Evolutionary conservation across 2,888 invertebrate genomes (phyloP).

Genomic region (Agonopterix arenella): DNA sequence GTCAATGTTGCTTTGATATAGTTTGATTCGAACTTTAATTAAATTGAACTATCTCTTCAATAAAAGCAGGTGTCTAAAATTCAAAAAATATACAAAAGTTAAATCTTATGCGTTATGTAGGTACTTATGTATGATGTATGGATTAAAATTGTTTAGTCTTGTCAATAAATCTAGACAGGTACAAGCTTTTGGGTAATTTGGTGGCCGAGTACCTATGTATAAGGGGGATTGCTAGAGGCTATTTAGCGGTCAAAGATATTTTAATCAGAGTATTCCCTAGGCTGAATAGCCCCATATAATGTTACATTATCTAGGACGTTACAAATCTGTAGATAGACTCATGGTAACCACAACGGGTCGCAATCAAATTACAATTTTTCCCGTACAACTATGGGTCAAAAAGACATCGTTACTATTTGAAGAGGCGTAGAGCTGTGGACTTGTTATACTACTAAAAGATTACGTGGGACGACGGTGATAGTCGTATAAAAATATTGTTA

Average conservation of each 20-base stretch:
- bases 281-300: too few relatives aligned
- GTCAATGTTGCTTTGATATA: neutral
- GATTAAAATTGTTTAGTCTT: too few relatives aligned
- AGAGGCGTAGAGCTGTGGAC: slow-evolving; percentile 29
- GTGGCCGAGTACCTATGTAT: too few relatives aligned
- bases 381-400: slow-evolving; percentile 16
- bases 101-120: too few relatives aligned
- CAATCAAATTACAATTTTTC: slow-evolving; percentile 18
- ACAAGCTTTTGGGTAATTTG: too few relatives aligned
- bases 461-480: slow-evolving; percentile 34
- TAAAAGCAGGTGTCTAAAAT: neutral
- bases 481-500: slow-evolving; percentile 37
- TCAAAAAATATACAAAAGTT: slow-evolving; percentile 1
- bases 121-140: too few relatives aligned
- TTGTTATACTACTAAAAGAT: slow-evolving; percentile 20
- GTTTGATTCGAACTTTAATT: neutral
- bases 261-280: too few relatives aligned
- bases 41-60: neutral
- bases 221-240: too few relatives aligned
- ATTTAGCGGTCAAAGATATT: too few relatives aligned
- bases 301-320: too few relatives aligned
- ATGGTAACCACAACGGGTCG: slow-evolving; percentile 8
- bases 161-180: too few relatives aligned
- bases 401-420: slow-evolving; percentile 18
- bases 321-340: too few relatives aligned